Percentiles rank a stretch among this genome's conserved stretches.
Conservation (phyloP, 2,888 invertebrate genomes). For the Galeruca laticollis region DNA sequence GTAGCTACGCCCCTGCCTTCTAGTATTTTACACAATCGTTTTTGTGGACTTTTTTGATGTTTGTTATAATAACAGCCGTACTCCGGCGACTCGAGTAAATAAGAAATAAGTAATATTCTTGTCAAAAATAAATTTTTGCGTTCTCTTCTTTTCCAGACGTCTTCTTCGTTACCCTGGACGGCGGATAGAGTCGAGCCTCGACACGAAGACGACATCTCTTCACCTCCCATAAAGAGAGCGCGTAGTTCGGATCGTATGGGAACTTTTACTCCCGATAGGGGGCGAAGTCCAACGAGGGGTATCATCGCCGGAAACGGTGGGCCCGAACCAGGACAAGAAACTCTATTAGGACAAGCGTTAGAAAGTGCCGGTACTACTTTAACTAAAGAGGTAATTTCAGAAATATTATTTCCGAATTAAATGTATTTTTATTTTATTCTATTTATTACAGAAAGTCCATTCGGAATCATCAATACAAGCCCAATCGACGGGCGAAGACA, state of each 20-base stretch:
- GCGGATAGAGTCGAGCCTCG: conserved; percentile 66
- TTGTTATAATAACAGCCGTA: no score
- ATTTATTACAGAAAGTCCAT: conserved; percentile 58
- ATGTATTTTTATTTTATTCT: background rate
- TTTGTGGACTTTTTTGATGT: no score
- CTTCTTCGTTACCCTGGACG: conserved; percentile 75
- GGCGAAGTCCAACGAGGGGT: conserved; percentile 73
- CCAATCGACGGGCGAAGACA: conserved; percentile 81
- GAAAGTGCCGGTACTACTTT: conserved; percentile 74
- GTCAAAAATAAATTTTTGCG: background rate
- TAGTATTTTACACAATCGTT: no score
- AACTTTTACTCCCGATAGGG: conserved; percentile 65
- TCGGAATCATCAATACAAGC: conserved; percentile 73
- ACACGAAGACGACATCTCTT: conserved; percentile 71
- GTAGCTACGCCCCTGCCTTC: no score
- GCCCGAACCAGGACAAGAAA: conserved; percentile 63
- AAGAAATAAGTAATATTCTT: no score
- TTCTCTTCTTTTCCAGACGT: conserved; percentile 66
- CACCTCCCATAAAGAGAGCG: conserved; percentile 78
- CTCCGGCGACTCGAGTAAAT: no score
- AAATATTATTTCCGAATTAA: background rate
- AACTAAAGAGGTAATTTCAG: conserved; percentile 66
- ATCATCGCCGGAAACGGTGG: conserved; percentile 31
- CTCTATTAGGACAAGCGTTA: conserved; percentile 81
- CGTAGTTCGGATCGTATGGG: conserved; percentile 72